These are phyloP conservation scores for Lates japonicus DNA, from an alignment of 2,797 vertebrate genomes.

Conservation along the genomic window DNA sequence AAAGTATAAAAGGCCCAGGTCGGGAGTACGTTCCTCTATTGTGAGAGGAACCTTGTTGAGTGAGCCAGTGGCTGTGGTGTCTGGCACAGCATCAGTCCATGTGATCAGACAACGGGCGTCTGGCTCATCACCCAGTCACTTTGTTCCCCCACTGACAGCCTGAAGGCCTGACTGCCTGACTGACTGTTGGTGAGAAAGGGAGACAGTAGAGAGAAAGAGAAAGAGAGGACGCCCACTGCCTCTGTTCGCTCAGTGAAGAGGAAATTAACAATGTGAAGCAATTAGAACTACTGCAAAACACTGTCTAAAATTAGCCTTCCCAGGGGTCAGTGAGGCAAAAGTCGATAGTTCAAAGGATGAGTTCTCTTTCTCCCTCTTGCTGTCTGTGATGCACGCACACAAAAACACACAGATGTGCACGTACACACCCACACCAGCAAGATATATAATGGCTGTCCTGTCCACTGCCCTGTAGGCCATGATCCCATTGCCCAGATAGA, in stretches of 20 bases:
- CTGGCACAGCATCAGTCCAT: slow-evolving; percentile 82
- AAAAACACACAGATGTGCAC: slow-evolving; percentile 41
- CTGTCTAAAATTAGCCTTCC: slow-evolving; percentile 72
- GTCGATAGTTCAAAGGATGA: slow-evolving; percentile 71
- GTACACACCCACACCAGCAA: slow-evolving; percentile 39
- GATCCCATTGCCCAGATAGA: slow-evolving; percentile 79
- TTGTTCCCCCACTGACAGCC: slow-evolving; percentile 83
- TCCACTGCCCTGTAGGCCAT: slow-evolving; percentile 68
- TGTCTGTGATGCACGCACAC: slow-evolving; percentile 31
- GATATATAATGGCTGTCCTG: slow-evolving; percentile 73
- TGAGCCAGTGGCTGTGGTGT: slow-evolving; percentile 75
- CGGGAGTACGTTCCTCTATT: slow-evolving; percentile 65
- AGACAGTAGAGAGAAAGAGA: slow-evolving; percentile 29
- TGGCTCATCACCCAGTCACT: slow-evolving; percentile 84
- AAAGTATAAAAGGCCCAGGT: slow-evolving; percentile 67
- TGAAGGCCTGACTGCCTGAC: slow-evolving; percentile 76
- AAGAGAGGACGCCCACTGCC: slow-evolving; percentile 50
- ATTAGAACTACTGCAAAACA: slow-evolving; percentile 70
- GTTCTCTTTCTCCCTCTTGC: slow-evolving; percentile 31
- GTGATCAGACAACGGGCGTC: slow-evolving; percentile 80
- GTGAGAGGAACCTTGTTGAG: slow-evolving; percentile 79
- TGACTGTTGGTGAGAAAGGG: slow-evolving; percentile 71
- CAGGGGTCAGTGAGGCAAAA: slow-evolving; percentile 63
- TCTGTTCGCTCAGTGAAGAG: slow-evolving; percentile 49
- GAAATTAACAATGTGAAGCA: slow-evolving; percentile 74